Evolutionary conservation across 2,888 invertebrate species (phyloP), one percentile per base, ranked within the genome.

Genomic region (Pachliopta kotzebuea): DNA sequence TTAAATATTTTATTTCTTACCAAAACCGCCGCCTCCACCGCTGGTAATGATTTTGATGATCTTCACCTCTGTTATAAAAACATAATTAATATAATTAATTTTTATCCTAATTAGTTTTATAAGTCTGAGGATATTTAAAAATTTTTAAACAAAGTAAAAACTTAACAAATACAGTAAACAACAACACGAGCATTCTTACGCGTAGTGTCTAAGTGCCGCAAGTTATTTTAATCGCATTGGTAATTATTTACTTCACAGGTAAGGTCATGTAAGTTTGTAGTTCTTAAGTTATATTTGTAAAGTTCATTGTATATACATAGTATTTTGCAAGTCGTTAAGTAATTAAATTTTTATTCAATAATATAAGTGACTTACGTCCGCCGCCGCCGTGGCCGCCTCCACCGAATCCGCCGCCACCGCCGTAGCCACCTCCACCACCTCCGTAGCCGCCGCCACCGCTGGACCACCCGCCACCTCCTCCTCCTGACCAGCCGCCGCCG

Each of bases 1-100:
- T 37, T 37, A 37, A 37, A 14, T 11, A 37, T 37, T 11, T 37
- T 17, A 42, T 21, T 23, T 56, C 79, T 78, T 74, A 82, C 82
- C 81, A 72, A 74, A 72, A 55, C 80, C 79, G 62, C 79, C 63
- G 66, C 82, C 79, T 63, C 85, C 83, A 55, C 85, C 83, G 66
- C 76, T 70, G 59, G 80, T 77, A 69, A 86, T 85, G 74, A 86
- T 82, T 72, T 86, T 86, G 75, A 86, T 86, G 68, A 86, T 84
- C 74, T 86, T 86, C 68, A 86, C 81, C 70, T 84, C 86, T 86
- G 82, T 68, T 21, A 63, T 56, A 56, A 29, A 66, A 67, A 66
- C 64, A 62, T 37, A 31, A 64, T 23, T 11, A 37, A 11, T 37
- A 37, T 11, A 37, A 14, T 37, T 37, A 37, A 14, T 37, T 14